These are phyloP conservation scores for Menura novaehollandiae DNA, from an alignment of 2,113 vertebrate genomes.

Conservation along the genomic window DNA sequence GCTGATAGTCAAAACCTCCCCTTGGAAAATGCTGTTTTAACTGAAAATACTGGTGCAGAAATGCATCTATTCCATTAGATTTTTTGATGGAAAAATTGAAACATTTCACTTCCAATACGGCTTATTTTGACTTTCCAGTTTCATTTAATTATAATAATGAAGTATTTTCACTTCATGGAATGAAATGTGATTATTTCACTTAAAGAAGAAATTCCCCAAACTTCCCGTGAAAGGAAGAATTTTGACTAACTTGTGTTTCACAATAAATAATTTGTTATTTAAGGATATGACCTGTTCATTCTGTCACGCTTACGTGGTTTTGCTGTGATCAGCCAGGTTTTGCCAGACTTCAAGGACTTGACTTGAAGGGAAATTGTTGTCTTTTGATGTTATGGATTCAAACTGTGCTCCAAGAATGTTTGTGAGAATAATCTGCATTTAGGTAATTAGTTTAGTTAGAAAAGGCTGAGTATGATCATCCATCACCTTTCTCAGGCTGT, in stretches of 20 bases:
- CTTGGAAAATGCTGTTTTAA: background rate
- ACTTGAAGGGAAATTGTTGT: background rate
- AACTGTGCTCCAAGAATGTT: background rate
- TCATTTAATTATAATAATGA: background rate
- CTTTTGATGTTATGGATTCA: background rate
- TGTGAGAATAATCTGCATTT: background rate
- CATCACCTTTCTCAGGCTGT: rapidly evolving
- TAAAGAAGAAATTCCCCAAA: background rate
- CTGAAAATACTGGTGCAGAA: background rate
- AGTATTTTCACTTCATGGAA: background rate
- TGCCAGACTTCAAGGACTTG: background rate
- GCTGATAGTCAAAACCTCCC: background rate
- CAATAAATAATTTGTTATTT: background rate
- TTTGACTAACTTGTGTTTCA: background rate
- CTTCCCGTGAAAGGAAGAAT: background rate
- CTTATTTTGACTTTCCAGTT: background rate
- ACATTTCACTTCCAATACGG: background rate
- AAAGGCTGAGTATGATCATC: background rate
- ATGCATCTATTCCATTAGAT: background rate
- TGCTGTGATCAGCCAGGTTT: background rate
- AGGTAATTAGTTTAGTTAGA: background rate
- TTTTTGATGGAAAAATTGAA: background rate
- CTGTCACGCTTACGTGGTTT: background rate
- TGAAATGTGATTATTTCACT: background rate
- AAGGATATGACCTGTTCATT: background rate